Conservation (phyloP, 2,113 vertebrate species). For the Clarias batrachus region DNA sequence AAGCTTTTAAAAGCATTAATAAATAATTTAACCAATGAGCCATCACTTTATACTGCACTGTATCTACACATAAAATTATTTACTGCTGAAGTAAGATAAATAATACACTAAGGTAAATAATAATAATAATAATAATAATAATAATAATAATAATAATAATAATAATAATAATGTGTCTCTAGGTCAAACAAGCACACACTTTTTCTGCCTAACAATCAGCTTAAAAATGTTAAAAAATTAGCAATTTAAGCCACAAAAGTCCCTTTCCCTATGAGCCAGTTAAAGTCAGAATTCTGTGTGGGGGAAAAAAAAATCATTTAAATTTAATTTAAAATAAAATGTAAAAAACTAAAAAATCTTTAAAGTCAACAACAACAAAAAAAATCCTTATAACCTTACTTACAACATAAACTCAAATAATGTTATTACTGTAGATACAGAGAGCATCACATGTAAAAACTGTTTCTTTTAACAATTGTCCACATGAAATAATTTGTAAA, state of each 20-base stretch:
- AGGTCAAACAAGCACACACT: not conserved
- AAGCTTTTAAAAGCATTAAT: not conserved
- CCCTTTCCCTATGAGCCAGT: not conserved
- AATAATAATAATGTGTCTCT: not conserved
- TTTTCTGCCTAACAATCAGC: not conserved
- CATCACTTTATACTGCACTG: not conserved
- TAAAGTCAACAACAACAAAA: too few relatives aligned
- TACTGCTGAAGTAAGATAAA: not conserved
- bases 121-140: not conserved
- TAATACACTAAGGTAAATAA: not conserved
- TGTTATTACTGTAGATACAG: too few relatives aligned
- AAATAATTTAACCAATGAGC: not conserved
- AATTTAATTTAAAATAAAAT: too few relatives aligned
- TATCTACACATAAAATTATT: not conserved
- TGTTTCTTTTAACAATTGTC: too few relatives aligned
- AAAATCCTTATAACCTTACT: too few relatives aligned
- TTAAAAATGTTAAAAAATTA: too few relatives aligned
- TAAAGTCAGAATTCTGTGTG: too few relatives aligned
- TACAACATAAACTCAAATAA: too few relatives aligned
- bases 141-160: not conserved
- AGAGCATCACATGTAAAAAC: too few relatives aligned
- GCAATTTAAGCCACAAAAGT: not conserved
- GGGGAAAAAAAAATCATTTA: too few relatives aligned
- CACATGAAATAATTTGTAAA: too few relatives aligned
- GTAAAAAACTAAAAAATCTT: too few relatives aligned